Evolutionary conservation across 1,140 invertebrate species (phyloP).

Genomic region (Dolichoris vasculosae): DNA sequence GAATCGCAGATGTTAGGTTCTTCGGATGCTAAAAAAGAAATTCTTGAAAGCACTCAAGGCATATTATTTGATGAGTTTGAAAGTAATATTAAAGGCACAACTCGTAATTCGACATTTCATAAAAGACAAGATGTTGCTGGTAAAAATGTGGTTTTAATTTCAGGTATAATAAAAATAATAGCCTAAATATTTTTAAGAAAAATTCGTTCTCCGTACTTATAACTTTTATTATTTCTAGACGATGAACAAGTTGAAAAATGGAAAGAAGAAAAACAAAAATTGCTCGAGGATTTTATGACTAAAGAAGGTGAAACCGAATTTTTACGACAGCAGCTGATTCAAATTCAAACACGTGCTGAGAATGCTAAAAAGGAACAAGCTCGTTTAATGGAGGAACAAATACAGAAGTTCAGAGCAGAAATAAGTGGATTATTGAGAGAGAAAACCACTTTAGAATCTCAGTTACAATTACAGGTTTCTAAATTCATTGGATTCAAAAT

Average conservation of each 20-base stretch:
- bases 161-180: constrained; percentile 51
- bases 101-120: constrained; percentile 63
- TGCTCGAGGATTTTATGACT: constrained; percentile 61
- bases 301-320: constrained; percentile 67
- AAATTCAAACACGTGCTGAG: constrained; percentile 58
- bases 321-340: constrained; percentile 62
- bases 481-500: neutral
- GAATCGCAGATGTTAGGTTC: constrained; percentile 53
- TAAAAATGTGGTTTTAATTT: constrained; percentile 50
- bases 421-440: constrained; percentile 62
- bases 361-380: constrained; percentile 61
- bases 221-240: constrained; percentile 46
- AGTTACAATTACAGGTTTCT: constrained; percentile 63
- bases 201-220: neutral
- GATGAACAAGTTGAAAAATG: constrained; percentile 60
- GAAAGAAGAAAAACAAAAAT: constrained; percentile 61
- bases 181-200: too few relatives aligned
- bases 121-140: neutral
- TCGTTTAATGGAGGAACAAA: constrained; percentile 61
- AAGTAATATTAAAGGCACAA: constrained; percentile 43
- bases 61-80: constrained; percentile 52
- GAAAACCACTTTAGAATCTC: constrained; percentile 63
- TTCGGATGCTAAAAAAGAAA: constrained; percentile 46
- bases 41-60: constrained; percentile 45
- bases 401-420: constrained; percentile 56